A percentile compares a stretch with the other conserved stretches of the same genome.
These are phyloP conservation scores for Todiramphus saurophagus DNA, from an alignment of 2,113 vertebrate genomes.

Conservation along the genomic window DNA sequence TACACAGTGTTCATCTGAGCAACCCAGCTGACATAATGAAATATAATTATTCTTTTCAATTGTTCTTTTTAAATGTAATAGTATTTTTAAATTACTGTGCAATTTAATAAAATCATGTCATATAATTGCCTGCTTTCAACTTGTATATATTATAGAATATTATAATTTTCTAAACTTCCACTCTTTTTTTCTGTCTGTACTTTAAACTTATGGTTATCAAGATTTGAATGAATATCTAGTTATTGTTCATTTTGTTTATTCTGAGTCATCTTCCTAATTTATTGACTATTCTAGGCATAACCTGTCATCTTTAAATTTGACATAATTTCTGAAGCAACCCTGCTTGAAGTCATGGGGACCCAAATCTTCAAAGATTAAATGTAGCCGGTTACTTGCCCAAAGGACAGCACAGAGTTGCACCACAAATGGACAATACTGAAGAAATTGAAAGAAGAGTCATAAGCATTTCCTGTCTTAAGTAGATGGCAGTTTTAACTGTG, in stretches of 20 bases:
- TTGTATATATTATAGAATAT: conserved; percentile 13
- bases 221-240: not conserved
- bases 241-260: not conserved
- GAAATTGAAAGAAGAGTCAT: not conserved
- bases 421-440: not conserved
- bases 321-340: not conserved
- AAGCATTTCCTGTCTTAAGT: not conserved
- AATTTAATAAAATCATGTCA: conserved; percentile 62
- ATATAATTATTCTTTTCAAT: conserved; percentile 64
- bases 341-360: not conserved
- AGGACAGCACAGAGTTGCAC: not conserved
- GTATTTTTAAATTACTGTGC: conserved; percentile 57
- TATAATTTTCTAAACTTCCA: not conserved
- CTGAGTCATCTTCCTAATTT: not conserved
- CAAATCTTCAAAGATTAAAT: not conserved
- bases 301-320: not conserved
- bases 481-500: not conserved
- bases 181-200: conserved; percentile 14
- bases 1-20: conserved; percentile 24
- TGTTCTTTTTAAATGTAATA: conserved; percentile 65
- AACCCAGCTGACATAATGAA: conserved; percentile 59
- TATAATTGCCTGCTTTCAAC: conserved; percentile 52
- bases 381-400: not conserved
- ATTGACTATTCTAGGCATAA: not conserved
- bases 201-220: not conserved